Evolutionary conservation across 2,888 invertebrate genomes (phyloP).

Genomic region (Endotricha flammealis): DNA sequence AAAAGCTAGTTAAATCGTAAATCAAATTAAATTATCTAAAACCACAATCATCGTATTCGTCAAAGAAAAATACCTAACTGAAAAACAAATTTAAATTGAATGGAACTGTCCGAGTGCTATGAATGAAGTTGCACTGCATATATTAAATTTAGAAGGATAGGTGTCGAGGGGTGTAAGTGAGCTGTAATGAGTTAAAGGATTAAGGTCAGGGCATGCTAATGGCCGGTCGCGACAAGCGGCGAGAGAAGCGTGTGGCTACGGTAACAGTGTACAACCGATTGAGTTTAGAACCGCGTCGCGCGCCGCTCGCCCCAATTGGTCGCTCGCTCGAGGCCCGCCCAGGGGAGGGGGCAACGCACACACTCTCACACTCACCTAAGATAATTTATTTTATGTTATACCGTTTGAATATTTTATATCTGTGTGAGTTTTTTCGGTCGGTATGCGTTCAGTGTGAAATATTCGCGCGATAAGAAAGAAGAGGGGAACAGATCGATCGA

Average conservation of each 20-base stretch:
- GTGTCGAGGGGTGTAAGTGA: constrained; percentile 18
- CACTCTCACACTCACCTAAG: constrained; percentile 70
- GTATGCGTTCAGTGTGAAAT: constrained; percentile 78
- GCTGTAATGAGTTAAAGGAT: constrained; percentile 35
- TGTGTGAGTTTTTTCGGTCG: constrained; percentile 77
- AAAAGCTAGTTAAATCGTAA: no score
- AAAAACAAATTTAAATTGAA: no score
- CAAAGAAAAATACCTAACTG: no score
- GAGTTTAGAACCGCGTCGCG: constrained; percentile 67
- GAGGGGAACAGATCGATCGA: constrained; percentile 76
- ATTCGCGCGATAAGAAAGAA: constrained; percentile 78
- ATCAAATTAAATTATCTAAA: no score
- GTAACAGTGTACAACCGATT: constrained; percentile 51
- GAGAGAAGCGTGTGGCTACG: constrained; percentile 33
- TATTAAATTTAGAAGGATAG: neutral
- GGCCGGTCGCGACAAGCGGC: constrained; percentile 24
- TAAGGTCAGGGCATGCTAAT: constrained; percentile 40
- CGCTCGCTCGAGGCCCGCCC: constrained; percentile 61
- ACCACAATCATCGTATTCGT: no score
- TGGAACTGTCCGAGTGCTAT: no score
- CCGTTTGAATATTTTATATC: constrained; percentile 78
- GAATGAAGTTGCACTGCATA: neutral
- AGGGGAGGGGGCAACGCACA: constrained; percentile 71
- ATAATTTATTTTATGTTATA: constrained; percentile 79
- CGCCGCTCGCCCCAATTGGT: constrained; percentile 78